These are phyloP conservation scores for Piliocolobus tephrosceles DNA, from an alignment of 2,113 vertebrate species.

Conservation along the genomic window DNA sequence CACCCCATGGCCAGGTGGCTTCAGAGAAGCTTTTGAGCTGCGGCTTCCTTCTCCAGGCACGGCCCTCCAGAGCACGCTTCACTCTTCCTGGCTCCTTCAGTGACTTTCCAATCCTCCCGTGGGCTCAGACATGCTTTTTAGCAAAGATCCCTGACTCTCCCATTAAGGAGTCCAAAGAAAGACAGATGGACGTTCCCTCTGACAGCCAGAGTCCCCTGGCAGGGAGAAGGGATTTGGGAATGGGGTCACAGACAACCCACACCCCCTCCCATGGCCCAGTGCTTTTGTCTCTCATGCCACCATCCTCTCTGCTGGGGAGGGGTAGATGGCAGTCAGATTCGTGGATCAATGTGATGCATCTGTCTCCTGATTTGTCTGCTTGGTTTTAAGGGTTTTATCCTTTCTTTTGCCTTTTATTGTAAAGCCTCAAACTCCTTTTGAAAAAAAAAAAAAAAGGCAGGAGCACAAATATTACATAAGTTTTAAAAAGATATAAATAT, in stretches of 20 bases:
- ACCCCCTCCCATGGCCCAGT: no score
- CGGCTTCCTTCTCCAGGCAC: fast-evolving
- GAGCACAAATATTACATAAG: neutral
- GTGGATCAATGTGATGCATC: neutral
- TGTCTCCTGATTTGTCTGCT: neutral
- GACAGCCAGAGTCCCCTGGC: no score
- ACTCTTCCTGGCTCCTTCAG: neutral
- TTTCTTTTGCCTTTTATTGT: neutral
- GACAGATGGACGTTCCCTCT: no score
- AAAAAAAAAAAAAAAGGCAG: neutral
- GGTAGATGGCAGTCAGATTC: neutral
- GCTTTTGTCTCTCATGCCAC: neutral
- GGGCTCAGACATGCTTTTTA: neutral
- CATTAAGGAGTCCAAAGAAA: neutral
- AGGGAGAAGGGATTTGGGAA: no score
- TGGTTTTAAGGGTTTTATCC: no score
- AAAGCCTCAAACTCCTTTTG: neutral
- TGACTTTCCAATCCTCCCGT: no score
- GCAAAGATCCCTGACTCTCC: neutral
- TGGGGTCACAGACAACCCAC: fast-evolving
- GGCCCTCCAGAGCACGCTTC: fast-evolving
- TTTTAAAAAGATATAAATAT: neutral
- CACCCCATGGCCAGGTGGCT: neutral
- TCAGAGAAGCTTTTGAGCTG: fast-evolving
- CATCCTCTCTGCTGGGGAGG: neutral